Evolutionary conservation across 2,113 vertebrate species (phyloP), one percentile per base, ranked within the genome.

Genomic region (Calidris pugnax): DNA sequence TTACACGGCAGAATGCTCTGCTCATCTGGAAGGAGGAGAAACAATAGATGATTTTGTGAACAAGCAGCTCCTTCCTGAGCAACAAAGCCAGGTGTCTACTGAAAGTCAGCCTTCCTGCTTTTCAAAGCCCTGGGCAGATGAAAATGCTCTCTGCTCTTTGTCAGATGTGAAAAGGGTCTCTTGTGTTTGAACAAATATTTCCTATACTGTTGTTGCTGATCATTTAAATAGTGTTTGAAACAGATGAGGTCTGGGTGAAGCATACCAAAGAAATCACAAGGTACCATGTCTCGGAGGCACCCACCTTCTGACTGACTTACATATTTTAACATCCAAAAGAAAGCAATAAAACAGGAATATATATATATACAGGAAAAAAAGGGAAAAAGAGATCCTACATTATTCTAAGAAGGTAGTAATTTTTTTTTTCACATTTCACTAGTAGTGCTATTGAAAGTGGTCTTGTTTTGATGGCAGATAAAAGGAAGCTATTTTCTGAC

Each of bases 1-100:
- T 94, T 91, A 88, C 96, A 97, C 18, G 96, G 95, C 81, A 97
- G 89, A 93, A 93, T 89, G 92, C 81, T 97, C 83, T 95, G 96
- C 57, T 98, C 97, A 97, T 98, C 98, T 98, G 97, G 69, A 63
- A 91, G 89, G 69, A 89, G 93, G 76, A 97, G 76, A 97, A 92
- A 95, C 68, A 95, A 93, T 18, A 33, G 48, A 47, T 90, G 77
- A 41, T 48, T 67, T 14, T 27, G 50, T 69, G 73, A 90, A 85
- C 21, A 50, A 72, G 68, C 62, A 71, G 27, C 64, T 74, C 56
- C n/a, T 39, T 60, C 72, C 45, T 28, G 22, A 60, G 39, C 15
- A 27, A 59, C 64, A 89, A 87, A 59, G 63, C 37, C 48, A 10
- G 5, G 2, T 12, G 3, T 57, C 56, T 50, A 21, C 73, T 74